These are phyloP conservation scores for Pachycephus smyrnensis DNA, from an alignment of 2,888 invertebrate genomes.

Conservation along the genomic window DNA sequence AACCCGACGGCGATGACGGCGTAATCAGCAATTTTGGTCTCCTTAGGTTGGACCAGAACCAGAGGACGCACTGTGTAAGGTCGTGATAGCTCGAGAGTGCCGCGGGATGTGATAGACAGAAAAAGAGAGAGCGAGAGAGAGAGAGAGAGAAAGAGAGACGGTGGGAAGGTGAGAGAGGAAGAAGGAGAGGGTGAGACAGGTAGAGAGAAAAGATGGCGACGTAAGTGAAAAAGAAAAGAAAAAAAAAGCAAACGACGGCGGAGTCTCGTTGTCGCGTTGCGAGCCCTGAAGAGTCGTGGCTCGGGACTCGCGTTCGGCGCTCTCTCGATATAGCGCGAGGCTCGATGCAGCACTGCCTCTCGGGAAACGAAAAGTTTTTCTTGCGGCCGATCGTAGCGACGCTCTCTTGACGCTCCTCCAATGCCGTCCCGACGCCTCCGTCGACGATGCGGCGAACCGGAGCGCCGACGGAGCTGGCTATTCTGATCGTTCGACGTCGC, in stretches of 20 bases:
- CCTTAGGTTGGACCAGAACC: neutral
- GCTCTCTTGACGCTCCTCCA: constrained; percentile 20
- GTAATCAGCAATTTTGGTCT: constrained; percentile 1
- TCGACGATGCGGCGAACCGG: constrained; percentile 7
- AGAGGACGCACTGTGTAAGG: constrained; percentile 19
- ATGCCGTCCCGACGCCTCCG: constrained; percentile 7
- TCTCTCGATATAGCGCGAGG: constrained; percentile 52
- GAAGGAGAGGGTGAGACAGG: constrained; percentile 17
- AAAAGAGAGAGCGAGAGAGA: constrained; percentile 2
- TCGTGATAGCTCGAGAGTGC: constrained; percentile 14
- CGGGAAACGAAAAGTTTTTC: constrained; percentile 34
- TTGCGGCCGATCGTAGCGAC: constrained; percentile 45
- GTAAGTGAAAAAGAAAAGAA: neutral
- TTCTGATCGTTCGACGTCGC: constrained; percentile 7
- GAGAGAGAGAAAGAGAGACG: neutral
- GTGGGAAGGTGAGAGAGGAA: constrained; percentile 13
- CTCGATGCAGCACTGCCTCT: constrained; percentile 33
- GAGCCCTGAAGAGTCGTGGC: constrained; percentile 3
- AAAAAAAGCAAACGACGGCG: neutral
- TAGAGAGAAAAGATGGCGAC: neutral
- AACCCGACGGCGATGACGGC: constrained; percentile 40
- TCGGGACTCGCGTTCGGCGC: constrained; percentile 14
- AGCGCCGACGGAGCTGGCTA: constrained; percentile 8
- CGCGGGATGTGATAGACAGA: constrained; percentile 6
- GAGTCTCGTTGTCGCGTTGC: neutral